These are phyloP conservation scores for Branchinecta lindahli DNA, from an alignment of 1,140 invertebrate species.

Conservation along the genomic window DNA sequence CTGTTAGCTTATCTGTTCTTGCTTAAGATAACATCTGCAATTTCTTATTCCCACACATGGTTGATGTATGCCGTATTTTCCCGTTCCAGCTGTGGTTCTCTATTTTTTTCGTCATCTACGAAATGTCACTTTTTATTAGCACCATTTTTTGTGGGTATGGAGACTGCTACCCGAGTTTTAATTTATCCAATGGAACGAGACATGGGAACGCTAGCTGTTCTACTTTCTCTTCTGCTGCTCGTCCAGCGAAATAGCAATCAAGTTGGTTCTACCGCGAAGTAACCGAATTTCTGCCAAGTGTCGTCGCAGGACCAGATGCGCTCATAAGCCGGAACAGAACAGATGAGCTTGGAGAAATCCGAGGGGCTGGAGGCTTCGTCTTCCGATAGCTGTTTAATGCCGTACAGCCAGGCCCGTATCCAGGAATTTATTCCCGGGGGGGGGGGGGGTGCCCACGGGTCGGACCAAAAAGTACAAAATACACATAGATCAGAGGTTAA, in stretches of 20 bases:
- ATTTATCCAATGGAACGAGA: neutral
- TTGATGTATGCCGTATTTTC: too few species aligned
- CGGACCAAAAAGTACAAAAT: too few species aligned
- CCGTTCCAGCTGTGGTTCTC: too few species aligned
- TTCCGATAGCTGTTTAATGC: too few species aligned
- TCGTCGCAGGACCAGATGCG: neutral
- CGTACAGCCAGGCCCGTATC: too few species aligned
- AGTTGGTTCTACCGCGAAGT: neutral
- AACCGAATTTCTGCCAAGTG: neutral
- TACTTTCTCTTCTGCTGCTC: conserved; percentile 2
- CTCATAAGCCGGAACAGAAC: neutral
- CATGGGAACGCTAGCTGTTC: neutral
- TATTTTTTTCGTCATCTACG: too few species aligned
- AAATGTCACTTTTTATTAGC: neutral
- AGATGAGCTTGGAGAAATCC: neutral
- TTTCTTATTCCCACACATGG: too few species aligned
- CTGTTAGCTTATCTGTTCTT: too few species aligned
- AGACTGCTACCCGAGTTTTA: neutral
- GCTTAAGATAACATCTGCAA: too few species aligned
- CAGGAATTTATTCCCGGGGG: too few species aligned
- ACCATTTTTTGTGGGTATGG: neutral
- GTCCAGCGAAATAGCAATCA: neutral
- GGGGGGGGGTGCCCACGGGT: too few species aligned
- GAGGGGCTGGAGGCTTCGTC: neutral
- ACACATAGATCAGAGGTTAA: too few species aligned